Conservation (phyloP, 2,888 invertebrate genomes). For the Limenitis camilla region DNA sequence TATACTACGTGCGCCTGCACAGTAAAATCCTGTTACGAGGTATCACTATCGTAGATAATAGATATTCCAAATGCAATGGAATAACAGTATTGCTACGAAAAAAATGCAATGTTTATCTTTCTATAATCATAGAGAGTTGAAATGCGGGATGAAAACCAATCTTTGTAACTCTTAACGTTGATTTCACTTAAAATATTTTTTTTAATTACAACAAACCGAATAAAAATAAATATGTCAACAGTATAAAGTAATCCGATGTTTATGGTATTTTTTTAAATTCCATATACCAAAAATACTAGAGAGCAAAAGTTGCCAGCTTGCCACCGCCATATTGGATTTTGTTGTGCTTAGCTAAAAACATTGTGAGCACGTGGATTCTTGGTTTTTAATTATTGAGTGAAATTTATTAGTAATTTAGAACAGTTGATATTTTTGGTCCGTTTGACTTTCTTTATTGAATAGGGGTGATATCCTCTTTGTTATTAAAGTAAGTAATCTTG, state of each 20-base stretch:
- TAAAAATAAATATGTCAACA: background rate
- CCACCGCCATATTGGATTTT: constrained; percentile 79
- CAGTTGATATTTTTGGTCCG: constrained; percentile 42
- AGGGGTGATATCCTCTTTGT: constrained; percentile 44
- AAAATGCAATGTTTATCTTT: no score
- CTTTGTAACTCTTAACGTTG: no score
- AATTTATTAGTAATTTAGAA: constrained; percentile 58
- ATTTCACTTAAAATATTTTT: no score
- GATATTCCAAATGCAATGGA: no score
- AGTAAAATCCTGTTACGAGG: no score
- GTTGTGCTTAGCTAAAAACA: constrained; percentile 76
- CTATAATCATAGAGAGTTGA: no score
- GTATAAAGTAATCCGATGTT: background rate
- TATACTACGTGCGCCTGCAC: no score
- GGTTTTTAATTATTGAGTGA: constrained; percentile 49
- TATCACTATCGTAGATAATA: no score
- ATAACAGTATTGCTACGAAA: no score
- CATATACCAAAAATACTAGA: background rate
- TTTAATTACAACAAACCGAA: no score
- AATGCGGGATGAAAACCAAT: no score
- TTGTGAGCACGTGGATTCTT: constrained; percentile 81
- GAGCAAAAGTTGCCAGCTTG: constrained; percentile 41
- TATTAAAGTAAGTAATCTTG: constrained; percentile 54
- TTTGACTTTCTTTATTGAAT: constrained; percentile 37
- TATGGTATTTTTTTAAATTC: background rate